Base-by-base conservation (phyloP, 2,113 vertebrate genomes). In the Todiramphus chloris region DNA sequence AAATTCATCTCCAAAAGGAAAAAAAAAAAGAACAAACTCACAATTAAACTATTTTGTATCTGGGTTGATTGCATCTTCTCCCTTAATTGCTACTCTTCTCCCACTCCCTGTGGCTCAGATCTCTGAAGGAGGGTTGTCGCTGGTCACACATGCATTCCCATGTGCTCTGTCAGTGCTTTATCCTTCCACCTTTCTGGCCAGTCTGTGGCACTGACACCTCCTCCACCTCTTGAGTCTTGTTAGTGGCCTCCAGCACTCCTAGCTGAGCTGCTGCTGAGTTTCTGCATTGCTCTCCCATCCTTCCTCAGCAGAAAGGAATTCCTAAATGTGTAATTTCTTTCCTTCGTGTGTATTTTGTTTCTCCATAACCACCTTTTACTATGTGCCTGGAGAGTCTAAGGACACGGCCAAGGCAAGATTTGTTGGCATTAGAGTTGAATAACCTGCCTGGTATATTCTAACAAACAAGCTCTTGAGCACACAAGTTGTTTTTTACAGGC, bases 111-210 rank as follows among this genome's bases (percentile, higher is more conserved):
- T 41, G 35, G 12, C 51, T 70, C 59, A 55, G 59, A 33, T 63
- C 14, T 31, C 50, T 51, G 51, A 63, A 67, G 46, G 12, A 51
- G 30, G 2, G 1, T 41, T 63, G 10, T 27, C 58, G 25, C 39
- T 56, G n/a, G 20, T 51, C 48, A n/a, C 33, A 60, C 0, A 0
- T 13, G 16, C 10, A 19, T 74, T 66, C 27, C 4, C 2, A 0
- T 59, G 11, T 58, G 16, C 67, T 19, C 35, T 35, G 69, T 30
- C 19, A 2, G 3, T 55, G 19, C 23, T 73, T 58, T 58, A 66
- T 20, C 50, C 14, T 74, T 83, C 68, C 27, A 50, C 24, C 18
- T 50, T 83, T 74, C 14, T 30, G 13, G 4, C 11, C 24, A 24
- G 11, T 27, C 37, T 18, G 9, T 28, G 31, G 31, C 76, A 70